Percentiles rank a stretch among this genome's conserved stretches.
Conservation (phyloP, 2,888 invertebrate genomes). For the Neoascia interrupta region DNA sequence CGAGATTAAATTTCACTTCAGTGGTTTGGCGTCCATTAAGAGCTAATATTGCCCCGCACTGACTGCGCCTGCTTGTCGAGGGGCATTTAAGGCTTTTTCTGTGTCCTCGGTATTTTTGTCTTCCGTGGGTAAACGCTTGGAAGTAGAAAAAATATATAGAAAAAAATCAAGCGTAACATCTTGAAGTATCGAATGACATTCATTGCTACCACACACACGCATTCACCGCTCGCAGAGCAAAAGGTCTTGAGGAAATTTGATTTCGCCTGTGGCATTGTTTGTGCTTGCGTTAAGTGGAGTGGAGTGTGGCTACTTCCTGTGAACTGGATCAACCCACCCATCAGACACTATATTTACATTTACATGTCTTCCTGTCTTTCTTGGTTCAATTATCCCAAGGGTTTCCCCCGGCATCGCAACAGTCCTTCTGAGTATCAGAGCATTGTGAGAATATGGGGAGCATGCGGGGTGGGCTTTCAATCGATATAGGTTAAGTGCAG, state of each 20-base stretch:
- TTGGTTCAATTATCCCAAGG: slow-evolving; percentile 61
- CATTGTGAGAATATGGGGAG: not conserved
- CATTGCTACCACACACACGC: slow-evolving; percentile 32
- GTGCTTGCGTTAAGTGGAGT: slow-evolving; percentile 44
- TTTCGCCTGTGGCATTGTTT: slow-evolving; percentile 35
- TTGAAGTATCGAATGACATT: slow-evolving; percentile 50
- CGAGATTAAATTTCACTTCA: slow-evolving; percentile 60
- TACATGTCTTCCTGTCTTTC: slow-evolving; percentile 59
- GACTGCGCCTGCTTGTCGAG: slow-evolving; percentile 18
- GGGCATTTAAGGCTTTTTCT: slow-evolving; percentile 13
- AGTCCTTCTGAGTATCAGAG: slow-evolving; percentile 31
- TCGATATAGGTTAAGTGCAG: slow-evolving; percentile 64
- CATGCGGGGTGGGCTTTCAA: slow-evolving; percentile 15
- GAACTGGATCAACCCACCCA: slow-evolving; percentile 5
- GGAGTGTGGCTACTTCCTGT: slow-evolving; percentile 10
- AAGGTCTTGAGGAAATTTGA: slow-evolving; percentile 48
- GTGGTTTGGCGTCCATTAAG: slow-evolving; percentile 65
- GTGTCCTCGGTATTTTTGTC: not conserved
- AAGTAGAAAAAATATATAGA: not conserved
- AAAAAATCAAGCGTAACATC: slow-evolving; percentile 35
- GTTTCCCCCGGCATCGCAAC: slow-evolving; percentile 19
- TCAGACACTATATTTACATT: slow-evolving; percentile 39
- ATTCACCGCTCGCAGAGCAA: not conserved
- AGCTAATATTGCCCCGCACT: slow-evolving; percentile 48
- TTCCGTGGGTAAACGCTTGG: not conserved